Conservation (phyloP, 2,888 invertebrate genomes). For the Scaptomyza tumidula region DNA sequence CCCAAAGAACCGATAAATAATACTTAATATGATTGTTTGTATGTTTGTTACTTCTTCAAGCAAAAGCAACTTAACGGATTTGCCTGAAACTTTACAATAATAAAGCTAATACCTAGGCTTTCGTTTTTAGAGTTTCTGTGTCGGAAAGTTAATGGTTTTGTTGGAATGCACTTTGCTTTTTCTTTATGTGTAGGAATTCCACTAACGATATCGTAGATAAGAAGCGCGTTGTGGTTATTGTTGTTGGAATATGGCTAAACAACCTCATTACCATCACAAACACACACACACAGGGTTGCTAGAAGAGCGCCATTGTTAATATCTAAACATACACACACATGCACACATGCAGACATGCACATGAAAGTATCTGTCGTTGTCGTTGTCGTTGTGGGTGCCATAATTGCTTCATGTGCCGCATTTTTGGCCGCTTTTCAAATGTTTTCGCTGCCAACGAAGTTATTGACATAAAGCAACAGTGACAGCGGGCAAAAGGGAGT, state of each 20-base stretch:
- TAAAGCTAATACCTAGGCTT: neutral
- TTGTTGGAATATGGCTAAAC: constrained; percentile 65
- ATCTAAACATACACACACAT: constrained; percentile 18
- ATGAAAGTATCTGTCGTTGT: constrained; percentile 28
- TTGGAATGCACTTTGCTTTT: neutral
- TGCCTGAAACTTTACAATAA: neutral
- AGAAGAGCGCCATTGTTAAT: constrained; percentile 44
- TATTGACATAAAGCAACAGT: constrained; percentile 56
- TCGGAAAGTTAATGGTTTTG: no score
- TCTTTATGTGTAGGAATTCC: neutral
- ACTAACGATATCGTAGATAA: constrained; percentile 60
- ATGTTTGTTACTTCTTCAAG: no score
- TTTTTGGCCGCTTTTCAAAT: constrained; percentile 33
- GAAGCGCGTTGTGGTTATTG: constrained; percentile 22
- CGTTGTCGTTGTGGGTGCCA: constrained; percentile 37
- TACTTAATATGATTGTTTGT: no score
- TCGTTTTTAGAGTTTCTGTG: no score
- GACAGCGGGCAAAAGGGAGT: neutral
- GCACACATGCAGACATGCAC: constrained; percentile 12
- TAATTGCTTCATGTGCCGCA: constrained; percentile 65
- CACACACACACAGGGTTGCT: constrained; percentile 7
- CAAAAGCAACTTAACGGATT: no score
- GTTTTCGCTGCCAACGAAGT: constrained; percentile 57
- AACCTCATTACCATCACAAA: constrained; percentile 67
- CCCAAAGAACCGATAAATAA: no score